Evolutionary conservation across 2,797 vertebrate genomes (phyloP), one percentile per base, ranked within the genome.

Genomic region (Prunella strophiata): DNA sequence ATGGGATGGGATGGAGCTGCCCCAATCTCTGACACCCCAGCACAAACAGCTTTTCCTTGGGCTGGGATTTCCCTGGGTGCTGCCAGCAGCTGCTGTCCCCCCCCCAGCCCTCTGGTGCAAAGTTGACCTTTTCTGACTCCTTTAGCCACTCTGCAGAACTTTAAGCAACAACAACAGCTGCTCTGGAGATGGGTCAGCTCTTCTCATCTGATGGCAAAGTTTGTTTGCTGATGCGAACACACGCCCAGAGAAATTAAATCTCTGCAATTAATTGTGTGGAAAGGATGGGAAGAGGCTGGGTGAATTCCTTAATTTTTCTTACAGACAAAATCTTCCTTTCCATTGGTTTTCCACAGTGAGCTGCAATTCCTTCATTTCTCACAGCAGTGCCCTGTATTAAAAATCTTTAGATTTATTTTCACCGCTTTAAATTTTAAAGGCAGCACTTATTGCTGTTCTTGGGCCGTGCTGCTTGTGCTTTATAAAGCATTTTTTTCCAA

Each of bases 1-100:
- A 48, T 48, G 47, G 50, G 26, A 51, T 13, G 34, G n/a, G 78
- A 1, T 8, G 50, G 42, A n/a, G 14, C 68, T 48, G 74, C 57
- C 61, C 61, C 17, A 2, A 0, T 6, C 55, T 30, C 32, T n/a
- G 26, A 5, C 10, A 0, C 19, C 76, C 38, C 10, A 3, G 5
- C 10, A 1, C 45, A 16, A 40, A 23, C 6, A 0, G 27, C 1
- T 52, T 26, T 9, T 3, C 54, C 34, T 15, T 1, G 12, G 6
- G 8, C 23, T 18, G 19, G 65, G 15, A 15, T 63, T 79, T 18
- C 76, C 52, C 42, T 3, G 17, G 54, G 17, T 48, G 48, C 48
- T 82, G 38, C 66, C 68, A 34, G 55, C 50, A 50, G 77, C 74
- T 26, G 61, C 70, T 19, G 11, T 40, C 36, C 73, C 20, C 73